These are phyloP conservation scores for Drosophila buzzatii DNA, from an alignment of 2,888 invertebrate genomes.

Conservation along the genomic window DNA sequence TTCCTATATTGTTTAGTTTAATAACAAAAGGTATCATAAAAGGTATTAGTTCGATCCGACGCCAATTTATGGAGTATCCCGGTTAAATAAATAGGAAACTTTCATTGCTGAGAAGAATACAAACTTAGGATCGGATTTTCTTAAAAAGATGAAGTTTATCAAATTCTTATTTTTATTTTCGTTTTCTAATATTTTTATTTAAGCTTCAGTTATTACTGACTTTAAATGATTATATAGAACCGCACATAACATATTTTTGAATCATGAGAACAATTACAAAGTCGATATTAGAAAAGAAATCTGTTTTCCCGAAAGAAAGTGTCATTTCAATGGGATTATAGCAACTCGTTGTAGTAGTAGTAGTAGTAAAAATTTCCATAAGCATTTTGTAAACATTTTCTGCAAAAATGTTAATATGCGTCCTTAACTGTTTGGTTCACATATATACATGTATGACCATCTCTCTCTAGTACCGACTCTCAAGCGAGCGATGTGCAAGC, in stretches of 20 bases:
- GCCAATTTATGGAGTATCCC: too few relatives aligned
- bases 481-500: neutral
- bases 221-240: neutral
- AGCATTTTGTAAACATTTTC: conserved; percentile 47
- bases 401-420: conserved; percentile 27
- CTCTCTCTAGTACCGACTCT: conserved; percentile 30
- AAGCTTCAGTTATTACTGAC: neutral
- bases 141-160: too few relatives aligned
- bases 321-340: conserved; percentile 22
- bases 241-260: too few relatives aligned
- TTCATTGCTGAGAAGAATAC: too few relatives aligned
- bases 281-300: neutral
- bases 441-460: conserved; percentile 15
- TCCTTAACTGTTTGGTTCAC: neutral
- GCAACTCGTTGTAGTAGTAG: neutral
- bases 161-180: too few relatives aligned
- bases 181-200: neutral
- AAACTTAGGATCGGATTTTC: too few relatives aligned
- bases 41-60: too few relatives aligned
- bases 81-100: too few relatives aligned
- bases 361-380: conserved; percentile 36
- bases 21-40: too few relatives aligned
- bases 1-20: too few relatives aligned
- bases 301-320: conserved; percentile 11
- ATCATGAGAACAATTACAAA: neutral